Percentiles rank a stretch among this genome's conserved stretches.
phyloP scores from a whole-genome alignment of 2,888 invertebrate genomes.

The Agapostemon virescens region DNA sequence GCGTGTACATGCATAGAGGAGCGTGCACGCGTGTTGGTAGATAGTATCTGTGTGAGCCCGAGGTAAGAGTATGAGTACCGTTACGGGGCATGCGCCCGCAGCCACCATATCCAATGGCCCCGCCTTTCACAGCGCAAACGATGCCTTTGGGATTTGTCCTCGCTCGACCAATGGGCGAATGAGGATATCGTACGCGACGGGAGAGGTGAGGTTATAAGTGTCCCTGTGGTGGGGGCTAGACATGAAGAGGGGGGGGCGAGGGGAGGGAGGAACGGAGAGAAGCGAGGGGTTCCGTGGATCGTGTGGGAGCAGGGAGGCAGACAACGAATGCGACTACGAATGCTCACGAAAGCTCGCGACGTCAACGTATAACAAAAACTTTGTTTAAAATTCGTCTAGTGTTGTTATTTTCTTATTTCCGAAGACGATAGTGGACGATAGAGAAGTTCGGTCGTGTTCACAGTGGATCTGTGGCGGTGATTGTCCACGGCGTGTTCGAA shows the following conservation, averaged over 20 bases:
- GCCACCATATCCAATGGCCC: slow-evolving; percentile 67
- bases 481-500: slow-evolving; percentile 67
- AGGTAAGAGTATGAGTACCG: slow-evolving; percentile 72
- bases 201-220: slow-evolving; percentile 43
- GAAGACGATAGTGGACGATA: slow-evolving; percentile 21
- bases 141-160: slow-evolving; percentile 79
- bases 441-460: slow-evolving; percentile 7
- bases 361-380: slow-evolving; percentile 61
- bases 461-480: slow-evolving; percentile 50
- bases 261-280: slow-evolving; percentile 42
- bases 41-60: slow-evolving; percentile 47
- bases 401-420: slow-evolving; percentile 13
- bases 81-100: slow-evolving; percentile 75
- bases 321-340: slow-evolving; percentile 72
- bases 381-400: slow-evolving; percentile 33
- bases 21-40: slow-evolving; percentile 47
- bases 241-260: slow-evolving; percentile 48
- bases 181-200: slow-evolving; percentile 41
- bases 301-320: slow-evolving; percentile 72
- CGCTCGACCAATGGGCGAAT: slow-evolving; percentile 70
- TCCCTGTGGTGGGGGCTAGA: slow-evolving; percentile 45
- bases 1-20: slow-evolving; percentile 48
- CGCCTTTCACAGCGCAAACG: slow-evolving; percentile 73
- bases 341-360: slow-evolving; percentile 71
- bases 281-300: slow-evolving; percentile 56